Evolutionary conservation across 2,113 vertebrate genomes (phyloP), one percentile per base, ranked within the genome.

Genomic region (Poeciliopsis prolifica): DNA sequence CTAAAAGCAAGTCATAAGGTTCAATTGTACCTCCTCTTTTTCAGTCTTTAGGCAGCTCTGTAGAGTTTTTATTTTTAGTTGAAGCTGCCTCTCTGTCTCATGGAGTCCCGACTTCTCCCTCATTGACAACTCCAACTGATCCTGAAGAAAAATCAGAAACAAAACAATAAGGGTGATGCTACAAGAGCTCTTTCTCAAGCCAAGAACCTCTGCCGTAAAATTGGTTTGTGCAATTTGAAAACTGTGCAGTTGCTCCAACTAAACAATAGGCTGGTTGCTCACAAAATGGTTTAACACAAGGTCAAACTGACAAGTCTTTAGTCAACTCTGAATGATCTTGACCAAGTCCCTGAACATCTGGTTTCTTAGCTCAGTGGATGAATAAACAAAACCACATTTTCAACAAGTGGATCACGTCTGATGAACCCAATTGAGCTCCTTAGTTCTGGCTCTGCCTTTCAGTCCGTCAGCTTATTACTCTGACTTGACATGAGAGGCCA

Each of bases 11-110:
- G 31, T 66, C 6, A n/a, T 0, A 12, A n/a, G 1, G 54, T 28
- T 74, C 54, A 12, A 12, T 1, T 11, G 17, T 91, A 98, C 98
- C 95, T 99, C 98, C 65, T 99, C 98, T 84, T 99, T 99, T 80
- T 99, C 98, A 58, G 95, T 97, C 93, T 98, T 99, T 76, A 99
- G 94, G 80, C 97, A 95, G 86, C 95, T 97, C 82, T 97, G 97
- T 78, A 99, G 89, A 83, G 95, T 97, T 88, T 96, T 96, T 68
- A 98, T 97, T 91, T 97, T 99, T 85, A 96, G 95, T 44, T 97
- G 97, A 1, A 98, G 90, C 87, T 98, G 98, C 72, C 98, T 94
- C 77, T 99, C 97, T 19, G 95, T 95, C 89, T 99, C 98, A 64
- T 97, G 96, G 58, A 98, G 95, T 42, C 96, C 95, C 8, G 94